These are phyloP conservation scores for Rhabdomys dilectus DNA, from an alignment of 2,113 vertebrate species.

Conservation along the genomic window DNA sequence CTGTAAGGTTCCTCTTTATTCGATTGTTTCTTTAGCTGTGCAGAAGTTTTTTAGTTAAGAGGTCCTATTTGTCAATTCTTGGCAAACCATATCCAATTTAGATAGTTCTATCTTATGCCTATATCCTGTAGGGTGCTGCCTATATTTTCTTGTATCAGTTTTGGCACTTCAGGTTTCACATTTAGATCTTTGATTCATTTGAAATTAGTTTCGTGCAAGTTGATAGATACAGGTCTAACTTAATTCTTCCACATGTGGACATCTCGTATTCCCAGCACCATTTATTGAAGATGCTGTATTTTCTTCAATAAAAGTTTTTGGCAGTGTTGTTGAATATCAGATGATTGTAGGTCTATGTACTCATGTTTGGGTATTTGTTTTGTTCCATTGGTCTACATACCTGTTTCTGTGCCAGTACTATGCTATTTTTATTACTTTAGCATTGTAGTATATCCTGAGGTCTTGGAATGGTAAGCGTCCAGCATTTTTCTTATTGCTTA, in stretches of 20 bases:
- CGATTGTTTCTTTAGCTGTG: not conserved
- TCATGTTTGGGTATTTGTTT: not conserved
- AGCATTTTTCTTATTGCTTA: not conserved
- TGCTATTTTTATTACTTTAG: not conserved
- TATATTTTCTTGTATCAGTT: not conserved
- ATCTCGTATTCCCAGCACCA: not conserved
- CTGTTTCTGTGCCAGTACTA: not conserved
- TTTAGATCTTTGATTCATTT: not conserved
- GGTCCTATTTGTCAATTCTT: not conserved
- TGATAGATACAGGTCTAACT: not conserved
- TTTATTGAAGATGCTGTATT: not conserved
- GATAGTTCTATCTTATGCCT: not conserved
- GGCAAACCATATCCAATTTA: not conserved
- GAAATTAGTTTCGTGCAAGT: not conserved
- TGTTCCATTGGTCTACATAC: not conserved
- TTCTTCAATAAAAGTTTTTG: not conserved
- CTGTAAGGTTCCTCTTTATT: not conserved
- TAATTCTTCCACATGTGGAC: not conserved
- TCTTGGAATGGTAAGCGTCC: not conserved
- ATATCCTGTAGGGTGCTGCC: not conserved
- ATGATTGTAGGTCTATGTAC: not conserved
- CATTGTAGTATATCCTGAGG: not conserved
- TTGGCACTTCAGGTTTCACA: not conserved
- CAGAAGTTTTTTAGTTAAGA: not conserved
- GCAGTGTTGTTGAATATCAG: not conserved